A percentile compares a stretch with the other conserved stretches of the same genome.
These are phyloP conservation scores for Camelus bactrianus DNA, from an alignment of 2,113 vertebrate species.

Conservation along the genomic window DNA sequence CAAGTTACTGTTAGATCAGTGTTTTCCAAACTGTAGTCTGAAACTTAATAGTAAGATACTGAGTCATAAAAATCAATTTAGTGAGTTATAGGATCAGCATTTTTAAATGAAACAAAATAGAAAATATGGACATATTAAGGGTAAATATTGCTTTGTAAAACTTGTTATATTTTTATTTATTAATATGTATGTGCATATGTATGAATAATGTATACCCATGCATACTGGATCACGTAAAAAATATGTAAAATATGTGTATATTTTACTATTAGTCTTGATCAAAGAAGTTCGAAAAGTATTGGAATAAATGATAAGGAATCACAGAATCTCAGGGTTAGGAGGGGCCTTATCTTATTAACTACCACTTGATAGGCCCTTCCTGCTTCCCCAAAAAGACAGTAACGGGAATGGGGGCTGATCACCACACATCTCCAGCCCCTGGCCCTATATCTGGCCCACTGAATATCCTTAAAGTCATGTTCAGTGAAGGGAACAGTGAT, in stretches of 20 bases:
- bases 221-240: not conserved
- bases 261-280: not conserved
- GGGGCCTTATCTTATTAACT: not conserved
- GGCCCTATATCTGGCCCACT: not conserved
- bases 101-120: not conserved
- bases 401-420: not conserved
- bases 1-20: not conserved
- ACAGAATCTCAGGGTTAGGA: no score
- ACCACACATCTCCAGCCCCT: not conserved
- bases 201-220: not conserved
- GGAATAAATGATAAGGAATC: not conserved
- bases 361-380: not conserved
- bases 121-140: slow-evolving; percentile 8
- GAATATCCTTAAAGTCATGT: not conserved
- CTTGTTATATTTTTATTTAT: not conserved
- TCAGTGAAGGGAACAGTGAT: not conserved
- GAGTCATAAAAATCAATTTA: not conserved
- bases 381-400: not conserved
- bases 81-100: not conserved
- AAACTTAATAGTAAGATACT: not conserved
- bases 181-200: not conserved
- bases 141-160: slow-evolving; percentile 1
- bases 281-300: not conserved
- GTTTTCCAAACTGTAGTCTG: not conserved
- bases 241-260: not conserved